Conservation (phyloP, 2,888 invertebrate genomes). For the Muscina levida region DNA sequence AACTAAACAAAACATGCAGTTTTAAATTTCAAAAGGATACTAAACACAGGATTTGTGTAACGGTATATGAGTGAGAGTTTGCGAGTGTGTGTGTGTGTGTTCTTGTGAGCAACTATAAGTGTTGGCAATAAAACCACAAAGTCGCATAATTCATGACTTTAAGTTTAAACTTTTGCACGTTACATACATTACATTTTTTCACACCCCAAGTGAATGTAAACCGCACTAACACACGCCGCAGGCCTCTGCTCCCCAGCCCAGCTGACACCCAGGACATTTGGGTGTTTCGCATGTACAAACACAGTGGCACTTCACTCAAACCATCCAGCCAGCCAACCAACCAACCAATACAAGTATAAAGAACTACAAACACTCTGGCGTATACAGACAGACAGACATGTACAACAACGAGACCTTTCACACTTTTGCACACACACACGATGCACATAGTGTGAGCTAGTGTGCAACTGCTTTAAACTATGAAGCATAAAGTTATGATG, state of each 20-base stretch:
- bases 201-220: slow-evolving; percentile 6
- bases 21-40: slow-evolving; percentile 23
- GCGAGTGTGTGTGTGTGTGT: background rate
- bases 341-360: too few relatives aligned
- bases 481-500: slow-evolving; percentile 59
- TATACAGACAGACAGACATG: slow-evolving; percentile 18
- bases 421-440: too few relatives aligned
- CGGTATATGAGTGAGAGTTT: background rate
- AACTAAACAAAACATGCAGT: slow-evolving; percentile 24
- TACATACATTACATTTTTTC: slow-evolving; percentile 45
- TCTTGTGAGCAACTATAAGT: background rate
- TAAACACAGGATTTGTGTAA: slow-evolving; percentile 19
- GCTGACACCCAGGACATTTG: too few relatives aligned
- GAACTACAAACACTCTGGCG: too few relatives aligned
- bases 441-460: background rate
- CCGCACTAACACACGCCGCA: background rate
- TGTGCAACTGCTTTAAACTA: slow-evolving; percentile 19
- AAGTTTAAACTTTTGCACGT: slow-evolving; percentile 60
- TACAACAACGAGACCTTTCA: background rate
- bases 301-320: too few relatives aligned
- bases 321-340: too few relatives aligned
- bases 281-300: too few relatives aligned
- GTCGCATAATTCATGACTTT: slow-evolving; percentile 65
- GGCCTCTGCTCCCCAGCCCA: too few relatives aligned
- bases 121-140: slow-evolving; percentile 65